These are phyloP conservation scores for Meiosimyza decipiens DNA, from an alignment of 2,888 invertebrate genomes.

Conservation along the genomic window DNA sequence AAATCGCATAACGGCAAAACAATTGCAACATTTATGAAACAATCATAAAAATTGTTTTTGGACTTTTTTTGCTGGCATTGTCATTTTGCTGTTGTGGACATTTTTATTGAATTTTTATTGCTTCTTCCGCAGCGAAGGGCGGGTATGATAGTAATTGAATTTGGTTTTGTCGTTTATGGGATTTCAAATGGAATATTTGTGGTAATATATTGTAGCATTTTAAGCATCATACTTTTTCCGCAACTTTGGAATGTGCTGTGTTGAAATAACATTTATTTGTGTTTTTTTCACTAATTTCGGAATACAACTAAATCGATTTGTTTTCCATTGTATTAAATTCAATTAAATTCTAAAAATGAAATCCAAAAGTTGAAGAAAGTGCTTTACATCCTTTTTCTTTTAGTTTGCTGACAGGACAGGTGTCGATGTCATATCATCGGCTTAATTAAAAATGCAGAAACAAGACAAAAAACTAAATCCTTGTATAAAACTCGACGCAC, in stretches of 20 bases:
- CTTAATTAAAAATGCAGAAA: conserved; percentile 44
- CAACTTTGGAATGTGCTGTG: not conserved
- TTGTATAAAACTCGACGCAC: conserved; percentile 40
- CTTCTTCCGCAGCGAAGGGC: too few species aligned
- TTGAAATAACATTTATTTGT: too few species aligned
- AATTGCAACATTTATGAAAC: not conserved
- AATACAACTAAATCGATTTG: not conserved
- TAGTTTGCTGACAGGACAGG: conserved; percentile 25
- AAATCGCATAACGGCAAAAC: not conserved
- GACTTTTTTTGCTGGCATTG: not conserved
- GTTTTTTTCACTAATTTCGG: too few species aligned
- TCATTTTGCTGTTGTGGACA: too few species aligned
- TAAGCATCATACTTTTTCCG: too few species aligned
- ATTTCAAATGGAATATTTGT: not conserved
- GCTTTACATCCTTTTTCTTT: conserved; percentile 20
- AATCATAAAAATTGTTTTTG: not conserved
- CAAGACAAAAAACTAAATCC: conserved; percentile 40
- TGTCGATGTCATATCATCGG: conserved; percentile 40
- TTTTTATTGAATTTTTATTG: too few species aligned
- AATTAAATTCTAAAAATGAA: not conserved
- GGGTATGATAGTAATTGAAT: not conserved
- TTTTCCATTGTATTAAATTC: not conserved
- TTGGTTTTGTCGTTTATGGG: not conserved
- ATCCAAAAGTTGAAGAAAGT: not conserved
- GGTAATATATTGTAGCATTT: not conserved